A percentile compares a stretch with the other conserved stretches of the same genome.
Evolutionary conservation across 2,797 vertebrate species (phyloP).

Genomic region (Eleutherodactylus coqui): DNA sequence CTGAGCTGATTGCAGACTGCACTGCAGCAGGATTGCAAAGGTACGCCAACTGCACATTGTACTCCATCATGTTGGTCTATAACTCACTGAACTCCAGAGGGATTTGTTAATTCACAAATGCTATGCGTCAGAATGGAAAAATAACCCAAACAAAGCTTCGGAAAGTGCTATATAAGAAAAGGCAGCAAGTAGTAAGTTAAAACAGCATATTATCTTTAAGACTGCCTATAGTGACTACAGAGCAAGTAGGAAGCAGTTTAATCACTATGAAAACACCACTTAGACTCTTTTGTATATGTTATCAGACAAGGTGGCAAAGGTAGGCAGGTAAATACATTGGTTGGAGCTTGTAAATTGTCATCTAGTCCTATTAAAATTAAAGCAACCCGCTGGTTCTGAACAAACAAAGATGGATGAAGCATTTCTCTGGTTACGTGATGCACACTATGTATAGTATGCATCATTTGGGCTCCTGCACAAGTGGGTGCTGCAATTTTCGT

Average conservation of each 20-base stretch:
- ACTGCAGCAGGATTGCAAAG: conserved; percentile 72
- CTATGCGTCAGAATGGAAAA: not conserved
- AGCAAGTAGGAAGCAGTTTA: not conserved
- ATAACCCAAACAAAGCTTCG: not conserved
- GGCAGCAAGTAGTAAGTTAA: not conserved
- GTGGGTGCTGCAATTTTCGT: no score
- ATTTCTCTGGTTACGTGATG: no score
- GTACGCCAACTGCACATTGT: conserved; percentile 71
- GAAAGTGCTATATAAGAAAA: not conserved
- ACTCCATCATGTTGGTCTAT: conserved; percentile 31
- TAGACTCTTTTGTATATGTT: no score
- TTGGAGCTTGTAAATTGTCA: no score
- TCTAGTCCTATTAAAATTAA: no score
- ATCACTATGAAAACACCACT: not conserved
- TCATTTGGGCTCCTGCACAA: no score
- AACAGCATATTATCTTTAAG: not conserved
- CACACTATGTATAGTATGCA: no score
- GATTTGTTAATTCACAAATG: not conserved
- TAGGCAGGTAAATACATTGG: no score
- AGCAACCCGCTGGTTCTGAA: no score
- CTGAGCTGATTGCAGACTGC: conserved; percentile 71
- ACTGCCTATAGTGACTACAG: not conserved
- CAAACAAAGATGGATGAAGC: no score
- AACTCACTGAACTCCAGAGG: conserved; percentile 38
- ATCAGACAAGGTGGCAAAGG: no score